Evolutionary conservation across 2,888 invertebrate genomes (phyloP).

Genomic region (Portevinia maculata): DNA sequence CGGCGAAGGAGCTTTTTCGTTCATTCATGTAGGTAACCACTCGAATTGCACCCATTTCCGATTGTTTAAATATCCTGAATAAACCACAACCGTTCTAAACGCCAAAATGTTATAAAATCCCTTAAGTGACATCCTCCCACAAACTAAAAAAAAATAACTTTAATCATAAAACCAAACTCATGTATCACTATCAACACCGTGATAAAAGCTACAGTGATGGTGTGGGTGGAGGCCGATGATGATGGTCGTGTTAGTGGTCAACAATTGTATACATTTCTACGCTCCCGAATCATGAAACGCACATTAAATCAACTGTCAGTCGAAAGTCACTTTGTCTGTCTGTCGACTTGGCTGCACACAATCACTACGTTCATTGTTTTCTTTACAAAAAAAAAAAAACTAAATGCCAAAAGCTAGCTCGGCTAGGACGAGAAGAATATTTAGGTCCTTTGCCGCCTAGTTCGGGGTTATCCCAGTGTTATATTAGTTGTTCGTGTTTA

Average conservation of each 20-base stretch:
- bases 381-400: slow-evolving; percentile 76
- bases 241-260: slow-evolving; percentile 68
- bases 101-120: slow-evolving; percentile 28
- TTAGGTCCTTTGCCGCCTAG: slow-evolving; percentile 44
- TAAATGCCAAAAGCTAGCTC: slow-evolving; percentile 46
- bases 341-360: slow-evolving; percentile 76
- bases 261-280: slow-evolving; percentile 48
- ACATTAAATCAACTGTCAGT: slow-evolving; percentile 71
- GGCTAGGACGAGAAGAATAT: slow-evolving; percentile 41
- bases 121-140: slow-evolving; percentile 49
- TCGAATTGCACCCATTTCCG: too few relatives aligned
- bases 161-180: slow-evolving; percentile 25
- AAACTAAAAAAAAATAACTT: slow-evolving; percentile 22
- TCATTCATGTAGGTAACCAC: too few relatives aligned
- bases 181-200: slow-evolving; percentile 28
- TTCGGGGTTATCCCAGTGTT: slow-evolving; percentile 36
- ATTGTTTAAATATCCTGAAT: slow-evolving; percentile 3
- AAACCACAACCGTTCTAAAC: slow-evolving; percentile 5
- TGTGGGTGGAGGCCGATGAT: slow-evolving; percentile 11
- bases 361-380: slow-evolving; percentile 81
- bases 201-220: slow-evolving; percentile 13
- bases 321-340: slow-evolving; percentile 53
- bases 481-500: slow-evolving; percentile 75
- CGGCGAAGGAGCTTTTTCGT: too few relatives aligned
- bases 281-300: slow-evolving; percentile 41